These are phyloP conservation scores for Channallabes apus DNA, from an alignment of 2,797 vertebrate genomes.

Conservation along the genomic window DNA sequence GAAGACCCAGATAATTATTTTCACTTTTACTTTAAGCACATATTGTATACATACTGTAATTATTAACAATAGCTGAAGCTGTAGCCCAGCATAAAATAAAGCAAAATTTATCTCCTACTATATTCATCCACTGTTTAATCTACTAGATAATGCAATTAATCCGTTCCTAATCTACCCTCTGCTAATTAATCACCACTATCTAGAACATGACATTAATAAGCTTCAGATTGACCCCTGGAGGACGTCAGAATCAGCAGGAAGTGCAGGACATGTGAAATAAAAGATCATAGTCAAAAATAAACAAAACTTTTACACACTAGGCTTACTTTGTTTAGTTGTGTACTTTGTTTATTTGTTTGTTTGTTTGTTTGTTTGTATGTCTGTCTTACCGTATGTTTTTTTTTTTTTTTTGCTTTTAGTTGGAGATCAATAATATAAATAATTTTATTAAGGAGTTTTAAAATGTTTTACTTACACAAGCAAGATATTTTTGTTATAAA, in stretches of 20 bases:
- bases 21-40: no score
- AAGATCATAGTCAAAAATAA: not conserved
- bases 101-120: not conserved
- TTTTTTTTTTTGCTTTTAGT: no score
- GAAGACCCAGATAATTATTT: no score
- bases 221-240: conserved; percentile 7
- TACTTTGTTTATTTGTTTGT: not conserved
- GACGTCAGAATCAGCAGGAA: not conserved
- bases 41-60: no score
- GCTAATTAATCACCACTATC: conserved; percentile 2
- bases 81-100: not conserved
- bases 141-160: not conserved
- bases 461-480: not conserved
- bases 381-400: not conserved
- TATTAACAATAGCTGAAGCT: not conserved
- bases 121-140: not conserved
- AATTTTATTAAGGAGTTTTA: not conserved
- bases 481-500: not conserved
- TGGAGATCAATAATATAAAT: not conserved
- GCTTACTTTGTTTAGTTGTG: not conserved
- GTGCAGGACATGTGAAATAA: not conserved
- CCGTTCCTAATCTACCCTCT: not conserved
- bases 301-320: not conserved
- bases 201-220: not conserved
- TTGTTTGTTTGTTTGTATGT: not conserved